These are phyloP conservation scores for Meleagris gallopavo DNA, from an alignment of 2,113 vertebrate genomes.

Conservation along the genomic window DNA sequence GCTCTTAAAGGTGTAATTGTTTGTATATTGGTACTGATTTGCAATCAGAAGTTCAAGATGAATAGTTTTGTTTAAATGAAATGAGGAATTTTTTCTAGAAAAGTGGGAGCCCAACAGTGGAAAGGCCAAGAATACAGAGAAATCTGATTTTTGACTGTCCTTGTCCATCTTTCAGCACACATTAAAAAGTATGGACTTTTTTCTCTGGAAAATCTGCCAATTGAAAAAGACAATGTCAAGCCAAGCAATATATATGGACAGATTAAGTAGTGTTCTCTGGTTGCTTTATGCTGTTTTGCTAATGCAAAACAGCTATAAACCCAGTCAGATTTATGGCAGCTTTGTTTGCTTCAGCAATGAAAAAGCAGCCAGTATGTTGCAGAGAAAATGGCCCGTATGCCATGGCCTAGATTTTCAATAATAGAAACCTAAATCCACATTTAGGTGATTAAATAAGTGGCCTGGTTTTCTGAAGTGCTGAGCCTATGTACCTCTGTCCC, in stretches of 20 bases:
- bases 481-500: background rate
- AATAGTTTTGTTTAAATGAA: constrained; percentile 29
- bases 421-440: constrained; percentile 17
- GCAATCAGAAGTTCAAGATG: background rate
- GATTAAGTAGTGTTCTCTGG: background rate
- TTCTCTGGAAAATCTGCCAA: constrained; percentile 5
- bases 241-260: background rate
- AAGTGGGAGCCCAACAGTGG: background rate
- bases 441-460: constrained; percentile 35
- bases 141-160: background rate
- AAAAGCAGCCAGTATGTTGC: constrained; percentile 5
- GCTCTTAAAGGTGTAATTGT: constrained; percentile 14
- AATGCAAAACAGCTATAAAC: background rate
- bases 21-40: constrained; percentile 18
- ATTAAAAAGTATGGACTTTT: background rate
- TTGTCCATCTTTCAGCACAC: background rate
- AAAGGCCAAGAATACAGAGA: background rate
- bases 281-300: background rate
- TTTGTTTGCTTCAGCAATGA: constrained; percentile 35
- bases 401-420: constrained; percentile 36
- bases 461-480: constrained; percentile 24
- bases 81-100: background rate
- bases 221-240: background rate
- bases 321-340: constrained; percentile 17
- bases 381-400: constrained; percentile 20